Percentiles rank a stretch among this genome's conserved stretches.
These are phyloP conservation scores for Meriones psammophilus DNA, from an alignment of 2,797 vertebrate species.

Conservation along the genomic window DNA sequence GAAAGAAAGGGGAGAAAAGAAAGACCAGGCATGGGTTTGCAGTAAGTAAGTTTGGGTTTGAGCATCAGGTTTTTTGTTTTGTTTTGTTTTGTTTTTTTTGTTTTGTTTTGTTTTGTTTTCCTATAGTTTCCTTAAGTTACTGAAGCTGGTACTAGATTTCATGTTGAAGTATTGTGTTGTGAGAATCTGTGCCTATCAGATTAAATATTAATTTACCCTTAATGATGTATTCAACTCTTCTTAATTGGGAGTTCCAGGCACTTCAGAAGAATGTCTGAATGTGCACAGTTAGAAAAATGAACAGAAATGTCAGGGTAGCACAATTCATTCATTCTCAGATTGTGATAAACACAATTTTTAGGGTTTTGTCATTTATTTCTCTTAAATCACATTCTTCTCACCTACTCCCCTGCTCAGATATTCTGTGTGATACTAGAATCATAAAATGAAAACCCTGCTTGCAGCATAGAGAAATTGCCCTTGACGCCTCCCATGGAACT, in stretches of 20 bases:
- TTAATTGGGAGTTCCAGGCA: background rate
- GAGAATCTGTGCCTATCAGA: background rate
- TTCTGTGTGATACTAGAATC: background rate
- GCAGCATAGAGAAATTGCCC: background rate
- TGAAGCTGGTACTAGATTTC: background rate
- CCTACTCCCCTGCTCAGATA: background rate
- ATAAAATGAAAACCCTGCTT: background rate
- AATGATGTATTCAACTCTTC: constrained; percentile 27
- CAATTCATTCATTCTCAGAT: constrained; percentile 7
- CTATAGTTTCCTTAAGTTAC: constrained; percentile 30
- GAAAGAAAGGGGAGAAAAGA: background rate
- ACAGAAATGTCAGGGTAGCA: background rate
- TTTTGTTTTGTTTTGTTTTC: background rate
- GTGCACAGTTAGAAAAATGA: background rate
- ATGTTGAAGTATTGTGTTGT: background rate
- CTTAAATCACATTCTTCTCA: background rate
- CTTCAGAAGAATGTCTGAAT: background rate
- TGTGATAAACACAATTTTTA: constrained; percentile 5
- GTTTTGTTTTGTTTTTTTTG: background rate
- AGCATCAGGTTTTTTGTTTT: background rate
- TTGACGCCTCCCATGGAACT: background rate
- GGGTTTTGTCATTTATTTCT: background rate
- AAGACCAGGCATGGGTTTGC: background rate
- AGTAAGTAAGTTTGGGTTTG: constrained; percentile 19
- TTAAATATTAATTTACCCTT: background rate